Percentiles rank a stretch among this genome's conserved stretches.
Evolutionary conservation across 2,113 vertebrate genomes (phyloP).

Genomic region (Malaclemys terrapin): DNA sequence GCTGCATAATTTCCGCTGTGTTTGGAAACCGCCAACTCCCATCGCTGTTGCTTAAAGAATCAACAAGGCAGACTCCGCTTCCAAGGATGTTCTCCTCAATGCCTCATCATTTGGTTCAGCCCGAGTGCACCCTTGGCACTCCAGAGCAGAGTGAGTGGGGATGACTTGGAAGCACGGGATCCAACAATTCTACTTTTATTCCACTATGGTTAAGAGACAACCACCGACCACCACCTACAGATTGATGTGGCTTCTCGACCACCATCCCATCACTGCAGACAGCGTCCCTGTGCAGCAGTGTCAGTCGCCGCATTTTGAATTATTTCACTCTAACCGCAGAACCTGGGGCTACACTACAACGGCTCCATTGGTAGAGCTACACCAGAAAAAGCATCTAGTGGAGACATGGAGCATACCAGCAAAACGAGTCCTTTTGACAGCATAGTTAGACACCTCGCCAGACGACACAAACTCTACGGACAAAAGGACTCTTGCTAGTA

Average conservation of each 20-base stretch:
- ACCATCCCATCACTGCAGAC: not conserved
- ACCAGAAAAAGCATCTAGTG: not conserved
- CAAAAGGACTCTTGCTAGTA: no score
- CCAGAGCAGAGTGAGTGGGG: no score
- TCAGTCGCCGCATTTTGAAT: not conserved
- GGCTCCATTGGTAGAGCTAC: not conserved
- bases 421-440: no score
- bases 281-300: not conserved
- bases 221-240: no score
- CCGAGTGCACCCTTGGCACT: no score
- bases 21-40: not conserved
- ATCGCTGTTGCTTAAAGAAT: not conserved
- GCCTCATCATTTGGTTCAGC: no score
- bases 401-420: not conserved
- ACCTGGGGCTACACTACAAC: not conserved
- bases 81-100: not conserved
- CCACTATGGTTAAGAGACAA: not conserved
- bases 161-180: not conserved
- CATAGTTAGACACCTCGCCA: no score
- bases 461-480: not conserved
- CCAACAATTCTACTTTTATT: not conserved
- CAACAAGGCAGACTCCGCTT: not conserved
- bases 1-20: not conserved
- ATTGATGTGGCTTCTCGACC: not conserved
- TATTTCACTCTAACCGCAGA: no score